phyloP scores from a whole-genome alignment of 2,113 vertebrate species.

The Chloropsis cyanopogon region DNA sequence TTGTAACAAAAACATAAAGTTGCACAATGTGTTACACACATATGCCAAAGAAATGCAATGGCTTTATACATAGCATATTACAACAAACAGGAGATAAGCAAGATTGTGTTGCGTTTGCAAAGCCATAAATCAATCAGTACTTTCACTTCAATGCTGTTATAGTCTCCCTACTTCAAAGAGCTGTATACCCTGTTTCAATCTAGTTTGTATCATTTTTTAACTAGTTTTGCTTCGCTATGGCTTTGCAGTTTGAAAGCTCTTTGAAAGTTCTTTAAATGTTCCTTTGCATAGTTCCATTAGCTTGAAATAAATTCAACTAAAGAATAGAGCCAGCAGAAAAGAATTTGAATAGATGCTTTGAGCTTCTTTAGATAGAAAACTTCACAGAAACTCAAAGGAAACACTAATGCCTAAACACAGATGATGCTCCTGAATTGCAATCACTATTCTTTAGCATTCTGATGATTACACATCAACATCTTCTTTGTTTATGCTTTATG shows the following conservation, averaged over 20 bases:
- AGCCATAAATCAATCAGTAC: background rate
- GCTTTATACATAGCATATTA: background rate
- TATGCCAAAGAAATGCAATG: background rate
- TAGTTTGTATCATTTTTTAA: background rate
- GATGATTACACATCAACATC: background rate
- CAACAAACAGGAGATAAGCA: background rate
- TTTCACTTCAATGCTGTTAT: background rate
- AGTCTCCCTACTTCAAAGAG: background rate
- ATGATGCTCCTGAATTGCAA: background rate
- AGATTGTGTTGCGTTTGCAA: background rate
- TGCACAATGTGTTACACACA: background rate
- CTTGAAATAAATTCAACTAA: constrained; percentile 16
- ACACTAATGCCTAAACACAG: background rate
- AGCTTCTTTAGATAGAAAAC: background rate
- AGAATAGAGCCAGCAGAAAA: background rate
- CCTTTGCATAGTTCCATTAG: background rate
- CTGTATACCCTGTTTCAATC: background rate
- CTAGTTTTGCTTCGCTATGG: background rate
- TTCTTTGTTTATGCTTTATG: background rate
- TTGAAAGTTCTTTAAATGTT: background rate
- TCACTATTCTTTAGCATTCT: background rate
- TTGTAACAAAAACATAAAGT: background rate
- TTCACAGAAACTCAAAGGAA: background rate
- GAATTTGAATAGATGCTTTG: background rate
- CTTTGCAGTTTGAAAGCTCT: background rate